Conservation (phyloP, 2,888 invertebrate species). For the Sympetrum striolatum region DNA sequence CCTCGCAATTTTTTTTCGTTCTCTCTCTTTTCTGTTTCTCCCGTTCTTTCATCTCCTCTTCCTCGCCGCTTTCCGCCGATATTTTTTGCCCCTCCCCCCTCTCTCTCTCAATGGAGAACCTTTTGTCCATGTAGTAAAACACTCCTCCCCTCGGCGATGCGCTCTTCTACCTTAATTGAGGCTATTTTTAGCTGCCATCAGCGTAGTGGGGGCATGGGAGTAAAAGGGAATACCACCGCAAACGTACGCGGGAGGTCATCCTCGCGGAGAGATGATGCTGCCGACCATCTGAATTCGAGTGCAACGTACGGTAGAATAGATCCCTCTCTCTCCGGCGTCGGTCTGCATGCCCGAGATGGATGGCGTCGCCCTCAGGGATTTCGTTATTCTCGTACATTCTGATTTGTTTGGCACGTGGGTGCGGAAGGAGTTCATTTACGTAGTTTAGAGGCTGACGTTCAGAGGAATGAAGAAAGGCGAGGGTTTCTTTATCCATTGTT, state of each 20-base stretch:
- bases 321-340: background rate
- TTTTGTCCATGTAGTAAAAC: conserved; percentile 36
- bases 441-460: no score
- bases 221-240: conserved; percentile 32
- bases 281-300: background rate
- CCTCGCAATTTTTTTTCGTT: conserved; percentile 47
- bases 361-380: no score
- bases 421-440: no score
- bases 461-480: no score
- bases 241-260: background rate
- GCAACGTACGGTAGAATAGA: conserved; percentile 4
- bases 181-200: conserved; percentile 18
- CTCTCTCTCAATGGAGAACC: conserved; percentile 37
- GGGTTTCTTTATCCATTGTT: no score
- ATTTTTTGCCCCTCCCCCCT: conserved; percentile 47
- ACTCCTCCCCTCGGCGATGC: background rate
- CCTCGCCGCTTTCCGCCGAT: background rate
- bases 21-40: conserved; percentile 35
- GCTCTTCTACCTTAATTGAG: conserved; percentile 27
- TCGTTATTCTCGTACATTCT: no score
- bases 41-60: conserved; percentile 27
- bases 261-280: background rate
- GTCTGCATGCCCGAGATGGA: background rate
- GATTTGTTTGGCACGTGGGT: no score
- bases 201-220: background rate